Evolutionary conservation across 2,888 invertebrate species (phyloP).

Genomic region (Apoda limacodes): DNA sequence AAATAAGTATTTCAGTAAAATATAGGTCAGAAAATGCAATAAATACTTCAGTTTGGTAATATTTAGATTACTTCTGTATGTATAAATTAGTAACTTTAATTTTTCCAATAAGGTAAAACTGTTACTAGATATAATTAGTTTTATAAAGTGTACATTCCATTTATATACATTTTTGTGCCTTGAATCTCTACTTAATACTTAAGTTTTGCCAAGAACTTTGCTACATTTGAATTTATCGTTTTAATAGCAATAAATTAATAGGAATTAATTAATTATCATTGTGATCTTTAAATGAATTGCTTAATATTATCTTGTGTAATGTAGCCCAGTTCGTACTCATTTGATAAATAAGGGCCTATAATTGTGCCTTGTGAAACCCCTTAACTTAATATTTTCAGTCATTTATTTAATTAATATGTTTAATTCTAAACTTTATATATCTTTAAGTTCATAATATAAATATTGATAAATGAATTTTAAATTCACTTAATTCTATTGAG

Average conservation of each 20-base stretch:
- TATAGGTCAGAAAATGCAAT: conserved; percentile 2
- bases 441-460: too few species aligned
- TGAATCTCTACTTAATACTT: conserved; percentile 21
- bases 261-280: conserved; percentile 3
- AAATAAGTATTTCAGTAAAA: conserved; percentile 7
- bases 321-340: too few species aligned
- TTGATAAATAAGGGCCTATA: conserved; percentile 25
- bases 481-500: too few species aligned
- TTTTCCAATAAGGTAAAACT: too few species aligned
- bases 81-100: too few species aligned
- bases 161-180: conserved; percentile 22
- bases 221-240: conserved; percentile 4
- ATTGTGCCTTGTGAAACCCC: conserved; percentile 33
- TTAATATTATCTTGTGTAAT: too few species aligned
- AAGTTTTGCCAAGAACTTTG: conserved; percentile 1
- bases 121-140: conserved; percentile 5
- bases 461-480: too few species aligned
- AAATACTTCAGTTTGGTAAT: conserved; percentile 7
- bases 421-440: too few species aligned
- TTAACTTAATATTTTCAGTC: conserved; percentile 18
- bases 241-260: background rate
- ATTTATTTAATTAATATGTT: too few species aligned
- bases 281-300: too few species aligned
- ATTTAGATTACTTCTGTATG: conserved; percentile 3
- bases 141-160: conserved; percentile 20